Percentiles rank a stretch among this genome's conserved stretches.
Conservation (phyloP, 2,797 vertebrate species). For the Rhinichthys osculus region DNA sequence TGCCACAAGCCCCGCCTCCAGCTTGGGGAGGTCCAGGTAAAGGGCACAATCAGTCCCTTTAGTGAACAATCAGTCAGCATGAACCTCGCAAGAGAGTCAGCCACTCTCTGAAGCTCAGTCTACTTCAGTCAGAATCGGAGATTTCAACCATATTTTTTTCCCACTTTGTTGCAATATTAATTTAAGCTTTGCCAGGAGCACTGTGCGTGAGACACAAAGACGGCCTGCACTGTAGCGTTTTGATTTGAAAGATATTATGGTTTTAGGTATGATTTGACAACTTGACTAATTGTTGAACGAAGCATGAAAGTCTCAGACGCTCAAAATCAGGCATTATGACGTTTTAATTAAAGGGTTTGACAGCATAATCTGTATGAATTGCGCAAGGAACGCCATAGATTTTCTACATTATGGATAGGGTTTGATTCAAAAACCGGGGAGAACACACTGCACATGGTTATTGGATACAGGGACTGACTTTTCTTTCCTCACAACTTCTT, state of each 20-base stretch:
- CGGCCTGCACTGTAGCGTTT: neutral
- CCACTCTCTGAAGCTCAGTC: neutral
- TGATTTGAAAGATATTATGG: neutral
- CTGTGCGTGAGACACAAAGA: slow-evolving; percentile 5
- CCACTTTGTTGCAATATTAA: slow-evolving; percentile 46
- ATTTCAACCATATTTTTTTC: slow-evolving; percentile 14
- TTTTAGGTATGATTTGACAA: slow-evolving; percentile 47
- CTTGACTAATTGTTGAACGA: slow-evolving; percentile 58
- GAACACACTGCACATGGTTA: neutral
- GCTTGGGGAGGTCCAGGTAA: slow-evolving; percentile 89
- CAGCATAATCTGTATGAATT: neutral
- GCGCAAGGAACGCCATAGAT: neutral
- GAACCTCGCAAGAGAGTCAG: neutral
- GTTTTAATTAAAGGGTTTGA: slow-evolving; percentile 27
- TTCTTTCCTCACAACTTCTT: slow-evolving; percentile 25
- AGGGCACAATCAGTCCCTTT: neutral
- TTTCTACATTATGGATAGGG: slow-evolving; percentile 13
- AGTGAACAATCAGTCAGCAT: neutral
- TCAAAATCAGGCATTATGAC: neutral
- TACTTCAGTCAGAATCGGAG: slow-evolving; percentile 34
- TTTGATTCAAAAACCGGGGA: slow-evolving; percentile 36
- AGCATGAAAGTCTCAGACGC: slow-evolving; percentile 29
- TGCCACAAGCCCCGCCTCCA: slow-evolving; percentile 89
- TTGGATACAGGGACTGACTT: neutral
- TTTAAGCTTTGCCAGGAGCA: slow-evolving; percentile 30